Conservation (phyloP, 2,888 invertebrate genomes). For the Hartigia nigra region DNA sequence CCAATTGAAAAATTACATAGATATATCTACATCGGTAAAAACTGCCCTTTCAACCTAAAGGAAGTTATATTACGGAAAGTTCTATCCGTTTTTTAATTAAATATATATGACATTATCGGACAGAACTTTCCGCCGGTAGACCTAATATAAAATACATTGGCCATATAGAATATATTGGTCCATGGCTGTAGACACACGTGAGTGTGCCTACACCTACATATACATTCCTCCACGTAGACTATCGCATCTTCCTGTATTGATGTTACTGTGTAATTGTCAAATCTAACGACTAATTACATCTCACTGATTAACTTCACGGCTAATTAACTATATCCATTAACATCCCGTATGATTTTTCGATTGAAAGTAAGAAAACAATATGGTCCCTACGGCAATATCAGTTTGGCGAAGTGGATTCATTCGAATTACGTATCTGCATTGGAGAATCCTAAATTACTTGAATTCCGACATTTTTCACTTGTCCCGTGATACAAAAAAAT, state of each 20-base stretch:
- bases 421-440: not conserved
- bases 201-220: slow-evolving; percentile 10
- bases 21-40: not conserved
- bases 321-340: slow-evolving; percentile 14
- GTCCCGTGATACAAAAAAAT: not conserved
- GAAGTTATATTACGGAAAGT: too few species aligned
- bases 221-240: not conserved
- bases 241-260: not conserved
- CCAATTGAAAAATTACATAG: not conserved
- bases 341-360: not conserved
- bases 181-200: too few species aligned
- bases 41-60: not conserved
- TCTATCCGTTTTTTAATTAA: too few species aligned
- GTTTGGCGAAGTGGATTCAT: not conserved
- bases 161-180: not conserved
- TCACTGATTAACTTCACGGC: slow-evolving; percentile 11
- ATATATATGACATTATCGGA: too few species aligned
- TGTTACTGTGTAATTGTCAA: slow-evolving; percentile 16
- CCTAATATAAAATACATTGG: not conserved
- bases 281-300: slow-evolving; percentile 7
- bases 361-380: not conserved
- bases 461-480: not conserved
- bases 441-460: not conserved
- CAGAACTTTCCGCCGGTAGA: too few species aligned
- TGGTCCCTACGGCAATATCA: not conserved